Percentiles rank a stretch among this genome's conserved stretches.
phyloP scores from a whole-genome alignment of 2,888 invertebrate species.

The Acanthoscelides obtectus region DNA sequence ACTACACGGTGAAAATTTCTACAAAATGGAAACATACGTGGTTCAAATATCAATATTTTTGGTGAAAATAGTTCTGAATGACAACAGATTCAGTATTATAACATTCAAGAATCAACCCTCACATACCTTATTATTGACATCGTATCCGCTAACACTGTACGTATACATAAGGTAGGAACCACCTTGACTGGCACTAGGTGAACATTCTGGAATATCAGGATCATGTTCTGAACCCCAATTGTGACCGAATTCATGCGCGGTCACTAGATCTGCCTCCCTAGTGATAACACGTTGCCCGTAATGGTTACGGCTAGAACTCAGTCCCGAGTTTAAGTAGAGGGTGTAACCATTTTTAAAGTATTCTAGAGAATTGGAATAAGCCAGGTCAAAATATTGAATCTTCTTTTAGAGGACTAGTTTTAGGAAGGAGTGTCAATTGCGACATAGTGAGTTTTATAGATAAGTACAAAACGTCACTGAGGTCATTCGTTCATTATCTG shows the following conservation, averaged over 20 bases:
- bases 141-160: slow-evolving; percentile 93
- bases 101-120: too few species aligned
- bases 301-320: slow-evolving; percentile 92
- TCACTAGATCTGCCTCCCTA: slow-evolving; percentile 92
- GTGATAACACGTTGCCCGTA: slow-evolving; percentile 93
- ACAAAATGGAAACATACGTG: slow-evolving; percentile 29
- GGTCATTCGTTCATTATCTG: too few species aligned
- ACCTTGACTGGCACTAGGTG: slow-evolving; percentile 89
- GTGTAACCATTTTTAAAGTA: slow-evolving; percentile 93
- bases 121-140: slow-evolving; percentile 86
- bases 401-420: not conserved
- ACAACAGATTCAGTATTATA: too few species aligned
- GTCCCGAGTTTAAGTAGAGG: slow-evolving; percentile 86
- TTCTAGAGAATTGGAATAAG: slow-evolving; percentile 54
- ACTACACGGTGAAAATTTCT: slow-evolving; percentile 95
- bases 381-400: too few species aligned
- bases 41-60: not conserved
- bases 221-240: slow-evolving; percentile 99
- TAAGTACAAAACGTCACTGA: too few species aligned
- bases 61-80: not conserved
- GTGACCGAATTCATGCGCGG: slow-evolving; percentile 95
- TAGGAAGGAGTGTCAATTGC: not conserved
- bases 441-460: too few species aligned
- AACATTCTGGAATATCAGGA: slow-evolving; percentile 92
- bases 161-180: slow-evolving; percentile 97